Evolutionary conservation across 2,888 invertebrate genomes (phyloP).

Genomic region (Holacanthella duospinosa): DNA sequence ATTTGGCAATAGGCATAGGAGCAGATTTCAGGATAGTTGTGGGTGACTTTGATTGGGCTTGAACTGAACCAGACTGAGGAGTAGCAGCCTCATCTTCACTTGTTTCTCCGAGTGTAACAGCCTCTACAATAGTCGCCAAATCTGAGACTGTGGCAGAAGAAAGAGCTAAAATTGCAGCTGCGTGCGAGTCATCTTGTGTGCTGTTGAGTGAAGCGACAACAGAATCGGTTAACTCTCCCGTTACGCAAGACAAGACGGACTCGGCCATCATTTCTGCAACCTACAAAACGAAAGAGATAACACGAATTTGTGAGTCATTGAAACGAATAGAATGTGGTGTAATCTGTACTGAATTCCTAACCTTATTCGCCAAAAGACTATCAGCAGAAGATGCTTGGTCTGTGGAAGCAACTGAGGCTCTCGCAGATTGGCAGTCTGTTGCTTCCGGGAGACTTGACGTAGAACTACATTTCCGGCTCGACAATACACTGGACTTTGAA

Average conservation of each 20-base stretch:
- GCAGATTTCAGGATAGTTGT: neutral
- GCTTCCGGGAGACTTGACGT: conserved; percentile 90
- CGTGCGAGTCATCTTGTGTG: conserved; percentile 27
- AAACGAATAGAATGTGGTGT: neutral
- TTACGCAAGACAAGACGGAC: conserved; percentile 33
- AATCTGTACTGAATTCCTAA: conserved; percentile 34
- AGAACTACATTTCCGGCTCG: conserved; percentile 83
- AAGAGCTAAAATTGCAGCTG: conserved; percentile 20
- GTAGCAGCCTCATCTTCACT: conserved; percentile 34
- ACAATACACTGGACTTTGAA: conserved; percentile 45
- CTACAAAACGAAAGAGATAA: no score
- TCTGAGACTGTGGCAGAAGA: conserved; percentile 48
- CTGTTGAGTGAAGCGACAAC: conserved; percentile 23
- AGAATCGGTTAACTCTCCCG: conserved; percentile 33
- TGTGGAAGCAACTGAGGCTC: conserved; percentile 75
- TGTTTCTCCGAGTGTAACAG: conserved; percentile 27
- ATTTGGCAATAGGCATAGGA: neutral
- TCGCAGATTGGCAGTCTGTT: conserved; percentile 51
- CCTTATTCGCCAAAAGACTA: conserved; percentile 64
- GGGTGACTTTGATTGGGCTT: neutral
- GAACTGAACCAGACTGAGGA: conserved; percentile 2
- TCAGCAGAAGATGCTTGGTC: conserved; percentile 94
- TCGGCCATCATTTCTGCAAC: conserved; percentile 35
- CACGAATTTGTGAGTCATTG: no score
- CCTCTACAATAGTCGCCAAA: conserved; percentile 77